Conservation (phyloP, 2,113 vertebrate genomes). For the Rattus rattus region DNA sequence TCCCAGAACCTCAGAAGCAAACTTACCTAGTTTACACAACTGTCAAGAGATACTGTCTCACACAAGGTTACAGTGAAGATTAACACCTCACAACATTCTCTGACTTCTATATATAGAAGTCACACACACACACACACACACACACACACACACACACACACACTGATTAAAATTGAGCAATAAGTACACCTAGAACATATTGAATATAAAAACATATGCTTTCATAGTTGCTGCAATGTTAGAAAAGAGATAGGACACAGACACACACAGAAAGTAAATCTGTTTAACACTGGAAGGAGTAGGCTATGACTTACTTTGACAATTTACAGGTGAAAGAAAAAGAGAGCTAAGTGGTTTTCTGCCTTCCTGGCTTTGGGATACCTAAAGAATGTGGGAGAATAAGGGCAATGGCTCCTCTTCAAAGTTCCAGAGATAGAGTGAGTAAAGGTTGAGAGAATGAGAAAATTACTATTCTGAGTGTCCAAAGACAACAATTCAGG, state of each 20-base stretch:
- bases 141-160: background rate
- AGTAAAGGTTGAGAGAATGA: background rate
- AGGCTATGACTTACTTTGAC: background rate
- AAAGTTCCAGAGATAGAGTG: background rate
- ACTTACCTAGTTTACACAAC: background rate
- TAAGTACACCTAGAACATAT: background rate
- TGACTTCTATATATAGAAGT: background rate
- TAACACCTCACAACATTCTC: background rate
- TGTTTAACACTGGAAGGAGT: background rate
- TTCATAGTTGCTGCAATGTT: background rate
- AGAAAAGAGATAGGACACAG: background rate
- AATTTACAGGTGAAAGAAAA: background rate
- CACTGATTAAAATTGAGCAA: background rate
- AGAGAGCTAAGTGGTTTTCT: background rate
- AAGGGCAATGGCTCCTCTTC: background rate
- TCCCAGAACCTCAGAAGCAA: background rate
- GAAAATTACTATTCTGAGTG: background rate
- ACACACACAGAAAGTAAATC: background rate
- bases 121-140: rapidly evolving
- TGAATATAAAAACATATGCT: background rate
- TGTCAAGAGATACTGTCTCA: background rate
- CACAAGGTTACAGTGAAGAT: background rate
- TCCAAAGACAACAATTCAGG: background rate
- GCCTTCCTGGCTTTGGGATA: background rate
- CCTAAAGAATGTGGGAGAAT: background rate